Conservation (phyloP, 2,113 vertebrate genomes). For the Scomber colias region DNA sequence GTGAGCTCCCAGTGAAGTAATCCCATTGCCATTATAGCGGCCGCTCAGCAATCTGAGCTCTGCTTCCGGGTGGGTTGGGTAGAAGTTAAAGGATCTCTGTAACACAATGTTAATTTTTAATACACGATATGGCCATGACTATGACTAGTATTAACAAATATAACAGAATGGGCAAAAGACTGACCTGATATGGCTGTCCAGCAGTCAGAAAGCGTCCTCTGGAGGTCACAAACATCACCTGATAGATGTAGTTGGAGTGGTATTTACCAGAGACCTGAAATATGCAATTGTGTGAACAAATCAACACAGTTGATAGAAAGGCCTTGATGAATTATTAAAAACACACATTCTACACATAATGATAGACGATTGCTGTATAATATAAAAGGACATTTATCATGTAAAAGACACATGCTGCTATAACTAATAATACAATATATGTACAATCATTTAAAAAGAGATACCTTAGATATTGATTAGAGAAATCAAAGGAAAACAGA, state of each 20-base stretch:
- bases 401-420: background rate
- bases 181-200: conserved; percentile 30
- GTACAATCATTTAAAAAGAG: background rate
- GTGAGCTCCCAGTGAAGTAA: conserved; percentile 59
- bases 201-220: conserved; percentile 41
- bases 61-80: background rate
- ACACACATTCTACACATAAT: background rate
- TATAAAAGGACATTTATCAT: background rate
- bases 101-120: conserved; percentile 13
- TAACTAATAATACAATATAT: background rate
- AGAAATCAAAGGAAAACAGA: no score
- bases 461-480: background rate
- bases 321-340: background rate
- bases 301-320: background rate
- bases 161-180: background rate
- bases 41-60: conserved; percentile 59
- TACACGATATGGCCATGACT: background rate
- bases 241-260: conserved; percentile 46
- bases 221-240: conserved; percentile 59
- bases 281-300: background rate
- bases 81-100: conserved; percentile 54
- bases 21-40: background rate
- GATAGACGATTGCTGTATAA: background rate
- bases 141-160: background rate
- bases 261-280: conserved; percentile 68